Evolutionary conservation across 2,113 vertebrate genomes (phyloP).

Genomic region (Oenanthe melanoleuca): DNA sequence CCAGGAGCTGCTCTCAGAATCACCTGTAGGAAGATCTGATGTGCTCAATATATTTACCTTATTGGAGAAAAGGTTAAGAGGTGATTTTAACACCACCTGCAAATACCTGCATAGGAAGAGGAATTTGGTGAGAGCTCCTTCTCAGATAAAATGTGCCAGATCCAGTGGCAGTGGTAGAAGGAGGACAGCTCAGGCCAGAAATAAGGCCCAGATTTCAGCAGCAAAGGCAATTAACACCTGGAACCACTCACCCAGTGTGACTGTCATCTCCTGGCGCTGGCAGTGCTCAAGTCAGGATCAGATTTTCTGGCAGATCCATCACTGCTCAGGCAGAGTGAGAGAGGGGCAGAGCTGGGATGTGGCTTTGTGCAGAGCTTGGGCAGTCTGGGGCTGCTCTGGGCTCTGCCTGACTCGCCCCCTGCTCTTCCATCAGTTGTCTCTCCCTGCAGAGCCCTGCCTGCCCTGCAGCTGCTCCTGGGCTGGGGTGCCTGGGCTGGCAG

Average conservation of each 20-base stretch:
- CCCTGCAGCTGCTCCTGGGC: background rate
- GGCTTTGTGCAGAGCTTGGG: background rate
- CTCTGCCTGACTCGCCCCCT: background rate
- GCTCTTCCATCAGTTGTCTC: fast-evolving
- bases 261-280: background rate
- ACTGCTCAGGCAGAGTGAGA: background rate
- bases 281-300: background rate
- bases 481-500: fast-evolving
- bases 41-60: background rate
- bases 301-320: background rate
- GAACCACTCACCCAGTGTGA: background rate
- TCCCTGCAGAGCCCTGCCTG: background rate
- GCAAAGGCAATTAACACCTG: background rate
- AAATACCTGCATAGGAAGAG: background rate
- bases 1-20: background rate
- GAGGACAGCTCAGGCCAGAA: background rate
- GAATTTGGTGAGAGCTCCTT: background rate
- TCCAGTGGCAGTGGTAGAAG: background rate
- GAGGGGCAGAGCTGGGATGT: background rate
- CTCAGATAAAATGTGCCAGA: background rate
- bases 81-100: background rate
- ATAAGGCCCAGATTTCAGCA: background rate
- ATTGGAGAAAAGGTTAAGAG: background rate
- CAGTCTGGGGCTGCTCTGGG: background rate
- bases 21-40: fast-evolving